phyloP scores from a whole-genome alignment of 2,113 vertebrate genomes.

The Rhizomys pruinosus region DNA sequence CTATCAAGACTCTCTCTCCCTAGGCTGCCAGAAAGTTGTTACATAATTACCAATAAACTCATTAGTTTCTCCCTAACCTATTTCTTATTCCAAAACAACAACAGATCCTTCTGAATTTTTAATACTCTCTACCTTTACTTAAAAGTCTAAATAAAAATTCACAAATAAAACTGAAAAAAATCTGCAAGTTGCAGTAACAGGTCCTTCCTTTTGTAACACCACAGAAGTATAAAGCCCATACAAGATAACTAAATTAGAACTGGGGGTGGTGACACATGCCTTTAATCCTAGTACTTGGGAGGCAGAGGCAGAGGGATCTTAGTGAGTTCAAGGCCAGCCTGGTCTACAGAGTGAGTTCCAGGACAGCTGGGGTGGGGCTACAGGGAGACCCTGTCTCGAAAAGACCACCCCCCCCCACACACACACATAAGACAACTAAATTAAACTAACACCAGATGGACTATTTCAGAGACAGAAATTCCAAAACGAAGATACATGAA shows the following conservation, averaged over 20 bases:
- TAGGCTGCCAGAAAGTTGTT: background rate
- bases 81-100: background rate
- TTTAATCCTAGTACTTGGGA: too few species aligned
- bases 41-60: background rate
- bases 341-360: too few species aligned
- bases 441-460: background rate
- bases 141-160: background rate
- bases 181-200: background rate
- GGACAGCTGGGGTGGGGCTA: too few species aligned
- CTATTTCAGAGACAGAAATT: background rate
- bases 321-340: too few species aligned
- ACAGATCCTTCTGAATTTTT: background rate
- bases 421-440: too few species aligned
- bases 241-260: background rate
- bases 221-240: background rate
- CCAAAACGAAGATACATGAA: background rate
- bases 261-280: too few species aligned
- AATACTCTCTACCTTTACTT: background rate
- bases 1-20: too few species aligned
- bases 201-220: background rate
- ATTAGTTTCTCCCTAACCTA: background rate
- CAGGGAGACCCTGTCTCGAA: too few species aligned
- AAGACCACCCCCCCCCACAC: too few species aligned
- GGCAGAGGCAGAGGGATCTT: too few species aligned
- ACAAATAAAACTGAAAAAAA: background rate